These are phyloP conservation scores for Caenorhabditis elegans DNA, from an alignment of 1,140 invertebrate genomes.

Conservation along the genomic window DNA sequence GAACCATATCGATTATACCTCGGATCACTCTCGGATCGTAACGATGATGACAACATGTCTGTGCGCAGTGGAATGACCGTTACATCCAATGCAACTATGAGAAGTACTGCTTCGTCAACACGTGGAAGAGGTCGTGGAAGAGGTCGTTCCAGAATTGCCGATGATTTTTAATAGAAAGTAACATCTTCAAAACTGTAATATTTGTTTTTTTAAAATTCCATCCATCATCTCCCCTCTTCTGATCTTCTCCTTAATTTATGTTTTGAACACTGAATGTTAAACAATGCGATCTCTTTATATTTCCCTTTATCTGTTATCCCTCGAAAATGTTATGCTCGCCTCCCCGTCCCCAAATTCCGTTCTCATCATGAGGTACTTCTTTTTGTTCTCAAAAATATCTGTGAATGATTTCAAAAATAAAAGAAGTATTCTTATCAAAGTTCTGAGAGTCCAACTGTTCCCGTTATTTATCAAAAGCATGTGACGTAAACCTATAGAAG, in stretches of 20 bases:
- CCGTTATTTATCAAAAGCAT: not conserved
- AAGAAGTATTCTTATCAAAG: too few relatives aligned
- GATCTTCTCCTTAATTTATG: too few relatives aligned
- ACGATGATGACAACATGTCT: not conserved
- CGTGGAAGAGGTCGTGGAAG: constrained; percentile 2
- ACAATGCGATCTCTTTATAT: too few relatives aligned
- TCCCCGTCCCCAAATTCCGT: too few relatives aligned
- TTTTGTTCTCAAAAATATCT: too few relatives aligned
- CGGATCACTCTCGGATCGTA: not conserved
- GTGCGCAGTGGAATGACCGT: not conserved
- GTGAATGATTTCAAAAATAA: too few relatives aligned
- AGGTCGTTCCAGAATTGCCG: not conserved
- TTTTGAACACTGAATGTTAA: too few relatives aligned
- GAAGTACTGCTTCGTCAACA: not conserved
- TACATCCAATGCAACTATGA: not conserved
- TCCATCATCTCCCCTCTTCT: too few relatives aligned
- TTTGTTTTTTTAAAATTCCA: not conserved
- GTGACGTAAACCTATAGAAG: not conserved
- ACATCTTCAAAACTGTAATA: not conserved
- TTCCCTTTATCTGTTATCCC: too few relatives aligned
- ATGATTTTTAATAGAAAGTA: constrained; percentile 4
- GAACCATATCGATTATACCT: not conserved
- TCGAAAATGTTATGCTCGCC: too few relatives aligned
- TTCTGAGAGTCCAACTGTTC: too few relatives aligned
- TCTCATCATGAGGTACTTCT: too few relatives aligned